Conservation (phyloP, 2,888 invertebrate genomes). For the Creontiades dilutus region DNA sequence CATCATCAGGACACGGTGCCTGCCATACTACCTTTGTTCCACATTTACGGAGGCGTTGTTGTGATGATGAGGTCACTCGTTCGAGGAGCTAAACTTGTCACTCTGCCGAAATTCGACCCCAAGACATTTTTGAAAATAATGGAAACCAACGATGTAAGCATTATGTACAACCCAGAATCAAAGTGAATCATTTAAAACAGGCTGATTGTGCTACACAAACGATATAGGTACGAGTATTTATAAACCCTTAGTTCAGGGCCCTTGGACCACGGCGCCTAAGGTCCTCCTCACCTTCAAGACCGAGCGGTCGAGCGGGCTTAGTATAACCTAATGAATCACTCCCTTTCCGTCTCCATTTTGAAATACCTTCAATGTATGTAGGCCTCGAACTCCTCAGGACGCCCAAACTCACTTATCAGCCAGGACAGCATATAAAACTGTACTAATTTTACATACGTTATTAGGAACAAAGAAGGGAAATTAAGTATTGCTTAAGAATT, state of each 20-base stretch:
- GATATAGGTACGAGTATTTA: too few species aligned
- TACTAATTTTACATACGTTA: too few species aligned
- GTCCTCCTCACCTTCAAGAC: background rate
- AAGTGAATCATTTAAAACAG: too few species aligned
- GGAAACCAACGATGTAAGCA: conserved; percentile 81
- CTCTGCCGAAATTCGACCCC: conserved; percentile 87
- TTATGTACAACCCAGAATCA: too few species aligned
- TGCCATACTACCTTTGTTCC: conserved; percentile 87
- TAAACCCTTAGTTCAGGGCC: too few species aligned
- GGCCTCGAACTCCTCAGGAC: too few species aligned
- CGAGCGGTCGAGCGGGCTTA: background rate
- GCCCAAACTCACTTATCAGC: too few species aligned
- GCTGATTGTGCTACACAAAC: too few species aligned
- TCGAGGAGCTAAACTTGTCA: conserved; percentile 83
- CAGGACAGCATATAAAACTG: too few species aligned
- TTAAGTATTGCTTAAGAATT: too few species aligned
- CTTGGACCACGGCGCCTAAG: background rate
- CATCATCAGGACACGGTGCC: conserved; percentile 81
- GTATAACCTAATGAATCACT: background rate
- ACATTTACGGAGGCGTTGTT: conserved; percentile 87
- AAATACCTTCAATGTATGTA: too few species aligned
- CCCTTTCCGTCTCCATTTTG: background rate
- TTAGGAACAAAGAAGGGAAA: too few species aligned
- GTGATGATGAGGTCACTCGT: conserved; percentile 83
- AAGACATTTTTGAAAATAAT: conserved; percentile 84